phyloP scores from a whole-genome alignment of 2,113 vertebrate genomes.

The Turdus rufiventris region DNA sequence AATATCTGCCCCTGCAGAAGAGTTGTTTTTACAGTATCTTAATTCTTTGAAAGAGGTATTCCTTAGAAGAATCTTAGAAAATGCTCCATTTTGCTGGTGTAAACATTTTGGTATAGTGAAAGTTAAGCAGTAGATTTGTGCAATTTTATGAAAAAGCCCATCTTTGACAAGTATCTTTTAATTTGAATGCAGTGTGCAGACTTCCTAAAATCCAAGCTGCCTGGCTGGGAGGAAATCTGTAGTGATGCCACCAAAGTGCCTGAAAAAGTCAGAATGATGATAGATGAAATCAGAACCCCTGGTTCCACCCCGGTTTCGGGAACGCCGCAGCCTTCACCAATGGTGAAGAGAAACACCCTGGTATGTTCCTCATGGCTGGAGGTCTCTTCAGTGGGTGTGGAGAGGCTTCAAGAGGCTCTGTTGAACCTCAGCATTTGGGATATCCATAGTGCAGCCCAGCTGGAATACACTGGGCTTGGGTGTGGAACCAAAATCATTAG shows the following conservation, averaged over 20 bases:
- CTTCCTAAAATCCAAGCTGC: conserved; percentile 81
- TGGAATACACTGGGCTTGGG: not conserved
- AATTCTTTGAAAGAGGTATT: not conserved
- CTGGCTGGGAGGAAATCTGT: conserved; percentile 90
- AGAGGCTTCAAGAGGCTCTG: not conserved
- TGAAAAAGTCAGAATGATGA: conserved; percentile 84
- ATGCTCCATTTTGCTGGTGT: not conserved
- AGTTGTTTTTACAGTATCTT: not conserved
- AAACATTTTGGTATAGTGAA: not conserved
- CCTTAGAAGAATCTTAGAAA: not conserved
- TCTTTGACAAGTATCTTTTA: not conserved
- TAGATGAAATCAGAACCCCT: conserved; percentile 79
- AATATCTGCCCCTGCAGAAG: not conserved
- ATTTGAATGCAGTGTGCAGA: conserved; percentile 81
- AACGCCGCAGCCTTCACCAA: conserved; percentile 81
- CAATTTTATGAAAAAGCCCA: not conserved
- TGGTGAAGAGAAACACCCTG: conserved; percentile 71
- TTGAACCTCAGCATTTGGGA: not conserved
- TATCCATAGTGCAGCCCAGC: not conserved
- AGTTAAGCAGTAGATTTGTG: not conserved
- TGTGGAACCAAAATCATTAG: not conserved
- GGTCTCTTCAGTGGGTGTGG: not conserved
- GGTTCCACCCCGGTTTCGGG: conserved; percentile 67
- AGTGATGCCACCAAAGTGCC: conserved; percentile 88
- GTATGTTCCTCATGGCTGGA: conserved; percentile 39